A percentile compares a stretch with the other conserved stretches of the same genome.
Evolutionary conservation across 2,113 vertebrate species (phyloP).

Genomic region (Anguilla japonica): DNA sequence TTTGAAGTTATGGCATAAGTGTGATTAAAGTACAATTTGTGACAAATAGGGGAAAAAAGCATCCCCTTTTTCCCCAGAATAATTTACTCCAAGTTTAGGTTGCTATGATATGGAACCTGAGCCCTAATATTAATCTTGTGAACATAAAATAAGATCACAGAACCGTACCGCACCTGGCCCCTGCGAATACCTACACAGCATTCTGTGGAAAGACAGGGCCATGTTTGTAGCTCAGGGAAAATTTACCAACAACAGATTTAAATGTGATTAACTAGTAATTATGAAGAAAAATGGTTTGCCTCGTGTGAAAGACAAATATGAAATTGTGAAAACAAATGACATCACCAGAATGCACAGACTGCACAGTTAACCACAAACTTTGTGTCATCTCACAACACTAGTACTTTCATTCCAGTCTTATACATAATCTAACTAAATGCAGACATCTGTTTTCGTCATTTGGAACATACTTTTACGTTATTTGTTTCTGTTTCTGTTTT

Average conservation of each 20-base stretch:
- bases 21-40: not conserved
- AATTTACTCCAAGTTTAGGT: not conserved
- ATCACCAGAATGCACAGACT: not conserved
- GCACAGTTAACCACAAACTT: not conserved
- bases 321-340: not conserved
- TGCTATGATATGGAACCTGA: not conserved
- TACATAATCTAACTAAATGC: not conserved
- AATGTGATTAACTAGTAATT: slow-evolving; percentile 45
- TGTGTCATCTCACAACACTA: not conserved
- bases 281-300: not conserved
- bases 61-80: not conserved
- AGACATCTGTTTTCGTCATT: not conserved
- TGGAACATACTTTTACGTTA: slow-evolving; percentile 32
- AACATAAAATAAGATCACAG: not conserved
- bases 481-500: slow-evolving; percentile 52
- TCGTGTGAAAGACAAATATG: not conserved
- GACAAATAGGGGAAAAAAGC: not conserved
- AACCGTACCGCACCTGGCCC: not conserved
- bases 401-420: not conserved
- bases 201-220: not conserved
- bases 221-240: slow-evolving; percentile 65
- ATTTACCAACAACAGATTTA: slow-evolving; percentile 35
- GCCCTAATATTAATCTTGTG: not conserved
- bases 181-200: slow-evolving; percentile 15
- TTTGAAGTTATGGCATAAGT: not conserved